A percentile compares a stretch with the other conserved stretches of the same genome.
phyloP scores from a whole-genome alignment of 2,888 invertebrate species.

The Andrena flavipes region DNA sequence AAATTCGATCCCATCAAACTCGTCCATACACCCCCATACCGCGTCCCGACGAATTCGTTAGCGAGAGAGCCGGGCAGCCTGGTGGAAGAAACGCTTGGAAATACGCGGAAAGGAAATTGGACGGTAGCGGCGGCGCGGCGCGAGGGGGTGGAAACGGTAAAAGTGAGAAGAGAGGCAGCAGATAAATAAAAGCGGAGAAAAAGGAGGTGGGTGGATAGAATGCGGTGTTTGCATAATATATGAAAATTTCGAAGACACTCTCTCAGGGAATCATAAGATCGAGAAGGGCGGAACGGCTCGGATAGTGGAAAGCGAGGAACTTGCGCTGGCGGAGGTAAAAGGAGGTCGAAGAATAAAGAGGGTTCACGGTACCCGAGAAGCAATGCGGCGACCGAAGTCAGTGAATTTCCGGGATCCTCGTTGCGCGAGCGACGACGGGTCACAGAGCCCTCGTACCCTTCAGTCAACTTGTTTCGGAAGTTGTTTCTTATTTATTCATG shows the following conservation, averaged over 20 bases:
- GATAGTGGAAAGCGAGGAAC: background rate
- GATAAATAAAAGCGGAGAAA: slow-evolving; percentile 52
- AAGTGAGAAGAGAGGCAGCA: slow-evolving; percentile 20
- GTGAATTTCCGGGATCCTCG: slow-evolving; percentile 56
- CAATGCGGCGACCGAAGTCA: slow-evolving; percentile 35
- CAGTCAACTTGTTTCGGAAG: slow-evolving; percentile 61
- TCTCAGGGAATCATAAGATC: slow-evolving; percentile 51
- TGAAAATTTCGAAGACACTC: slow-evolving; percentile 66
- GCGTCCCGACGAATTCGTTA: slow-evolving; percentile 33
- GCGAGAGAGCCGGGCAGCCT: background rate
- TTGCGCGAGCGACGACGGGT: slow-evolving; percentile 15
- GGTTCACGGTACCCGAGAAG: slow-evolving; percentile 24
- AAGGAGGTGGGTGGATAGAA: slow-evolving; percentile 30
- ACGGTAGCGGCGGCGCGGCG: background rate
- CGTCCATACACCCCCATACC: background rate
- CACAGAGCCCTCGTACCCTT: slow-evolving; percentile 31
- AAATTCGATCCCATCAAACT: background rate
- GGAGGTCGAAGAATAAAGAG: slow-evolving; percentile 47
- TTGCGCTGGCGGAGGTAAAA: background rate
- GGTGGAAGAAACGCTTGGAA: slow-evolving; percentile 26
- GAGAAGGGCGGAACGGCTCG: slow-evolving; percentile 6
- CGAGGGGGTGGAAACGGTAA: slow-evolving; percentile 14
- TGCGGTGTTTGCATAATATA: slow-evolving; percentile 68
- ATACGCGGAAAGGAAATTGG: slow-evolving; percentile 33
- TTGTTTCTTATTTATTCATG: slow-evolving; percentile 66